phyloP scores from a whole-genome alignment of 1,140 invertebrate genomes.

The Brachionus asplanchnoidis region DNA sequence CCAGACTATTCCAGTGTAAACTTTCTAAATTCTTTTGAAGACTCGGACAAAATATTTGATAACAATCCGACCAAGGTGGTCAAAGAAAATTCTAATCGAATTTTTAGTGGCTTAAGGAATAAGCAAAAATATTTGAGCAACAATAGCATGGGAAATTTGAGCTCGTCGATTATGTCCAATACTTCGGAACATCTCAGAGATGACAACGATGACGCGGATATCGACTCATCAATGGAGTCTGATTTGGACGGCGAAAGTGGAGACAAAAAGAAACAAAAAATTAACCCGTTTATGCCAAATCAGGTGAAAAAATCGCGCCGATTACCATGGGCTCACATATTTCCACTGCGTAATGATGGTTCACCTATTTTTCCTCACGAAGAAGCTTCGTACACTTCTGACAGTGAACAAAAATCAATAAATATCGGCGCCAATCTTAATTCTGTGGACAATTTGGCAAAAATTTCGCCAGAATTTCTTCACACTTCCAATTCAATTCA shows the following conservation, averaged over 20 bases:
- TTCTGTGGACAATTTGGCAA: not conserved
- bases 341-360: conserved; percentile 62
- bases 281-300: conserved; percentile 95
- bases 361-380: conserved; percentile 29
- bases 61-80: not conserved
- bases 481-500: not conserved
- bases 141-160: not conserved
- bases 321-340: conserved; percentile 94
- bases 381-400: not conserved
- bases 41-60: conserved; percentile 30
- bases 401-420: not conserved
- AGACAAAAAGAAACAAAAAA: conserved; percentile 48
- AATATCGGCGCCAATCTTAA: not conserved
- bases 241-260: not conserved
- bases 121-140: not conserved
- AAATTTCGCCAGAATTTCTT: conserved; percentile 7
- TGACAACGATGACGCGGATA: not conserved
- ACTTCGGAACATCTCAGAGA: not conserved
- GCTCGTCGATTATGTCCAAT: not conserved
- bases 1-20: not conserved
- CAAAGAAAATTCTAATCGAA: not conserved
- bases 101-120: not conserved
- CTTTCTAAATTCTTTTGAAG: conserved; percentile 25
- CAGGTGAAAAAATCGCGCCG: conserved; percentile 92
- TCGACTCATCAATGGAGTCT: conserved; percentile 5